Conservation (phyloP, 2,113 vertebrate species). For the Notiomystis cincta region DNA sequence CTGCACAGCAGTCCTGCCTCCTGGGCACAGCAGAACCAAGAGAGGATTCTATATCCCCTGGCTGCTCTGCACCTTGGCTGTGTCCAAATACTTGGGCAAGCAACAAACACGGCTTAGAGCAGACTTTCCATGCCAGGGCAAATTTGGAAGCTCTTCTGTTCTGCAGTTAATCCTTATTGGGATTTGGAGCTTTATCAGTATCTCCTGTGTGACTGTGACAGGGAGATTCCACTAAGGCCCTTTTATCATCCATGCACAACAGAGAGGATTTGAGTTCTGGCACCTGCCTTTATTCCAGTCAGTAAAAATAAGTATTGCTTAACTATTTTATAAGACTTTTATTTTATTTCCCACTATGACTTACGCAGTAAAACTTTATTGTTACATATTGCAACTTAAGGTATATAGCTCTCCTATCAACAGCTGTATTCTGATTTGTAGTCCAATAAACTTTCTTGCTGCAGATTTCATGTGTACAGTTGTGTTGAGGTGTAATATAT, state of each 20-base stretch:
- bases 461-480: slow-evolving; percentile 57
- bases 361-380: slow-evolving; percentile 59
- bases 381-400: slow-evolving; percentile 55
- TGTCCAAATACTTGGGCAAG: not conserved
- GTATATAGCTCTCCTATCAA: slow-evolving; percentile 49
- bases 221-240: not conserved
- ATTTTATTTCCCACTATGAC: slow-evolving; percentile 25
- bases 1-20: not conserved
- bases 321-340: slow-evolving; percentile 32
- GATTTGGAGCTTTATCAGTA: not conserved
- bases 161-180: not conserved
- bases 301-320: slow-evolving; percentile 32
- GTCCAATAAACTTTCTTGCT: slow-evolving; percentile 63
- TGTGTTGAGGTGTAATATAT: slow-evolving; percentile 70
- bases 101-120: not conserved
- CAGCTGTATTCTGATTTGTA: slow-evolving; percentile 73
- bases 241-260: not conserved
- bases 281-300: slow-evolving; percentile 28
- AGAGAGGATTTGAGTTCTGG: slow-evolving; percentile 5
- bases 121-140: not conserved
- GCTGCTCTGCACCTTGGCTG: not conserved
- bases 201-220: not conserved
- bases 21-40: not conserved
- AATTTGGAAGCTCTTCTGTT: not conserved
- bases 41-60: not conserved